These are phyloP conservation scores for Argyresthia goedartella DNA, from an alignment of 2,888 invertebrate genomes.

Conservation along the genomic window DNA sequence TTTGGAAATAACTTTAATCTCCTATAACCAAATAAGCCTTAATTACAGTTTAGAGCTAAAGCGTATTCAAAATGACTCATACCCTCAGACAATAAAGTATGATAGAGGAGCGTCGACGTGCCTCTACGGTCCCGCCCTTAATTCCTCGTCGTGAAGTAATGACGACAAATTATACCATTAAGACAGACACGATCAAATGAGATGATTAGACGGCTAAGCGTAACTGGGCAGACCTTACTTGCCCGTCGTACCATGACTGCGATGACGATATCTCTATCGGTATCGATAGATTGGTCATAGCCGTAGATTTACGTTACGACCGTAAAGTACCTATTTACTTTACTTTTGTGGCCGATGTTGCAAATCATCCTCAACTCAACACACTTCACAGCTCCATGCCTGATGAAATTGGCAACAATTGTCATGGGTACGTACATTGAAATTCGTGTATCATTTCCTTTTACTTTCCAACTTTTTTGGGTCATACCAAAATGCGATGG, in stretches of 20 bases:
- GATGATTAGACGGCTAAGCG: conserved; percentile 17
- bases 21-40: no score
- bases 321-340: no score
- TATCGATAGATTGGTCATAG: background rate
- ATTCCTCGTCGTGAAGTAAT: conserved; percentile 36
- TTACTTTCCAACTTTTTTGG: conserved; percentile 2
- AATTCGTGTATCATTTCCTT: background rate
- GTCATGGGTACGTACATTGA: background rate
- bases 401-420: no score
- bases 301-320: no score
- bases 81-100: conserved; percentile 36
- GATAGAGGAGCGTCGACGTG: conserved; percentile 13
- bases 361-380: background rate
- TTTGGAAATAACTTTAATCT: no score
- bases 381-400: background rate
- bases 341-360: no score
- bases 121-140: conserved; percentile 26
- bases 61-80: background rate
- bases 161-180: conserved; percentile 43
- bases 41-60: no score
- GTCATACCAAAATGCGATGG: background rate
- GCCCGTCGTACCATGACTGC: background rate
- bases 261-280: background rate
- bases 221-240: conserved; percentile 8
- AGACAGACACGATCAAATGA: conserved; percentile 19